phyloP scores from a whole-genome alignment of 2,888 invertebrate genomes.

The Hemicrepidius hirtus region DNA sequence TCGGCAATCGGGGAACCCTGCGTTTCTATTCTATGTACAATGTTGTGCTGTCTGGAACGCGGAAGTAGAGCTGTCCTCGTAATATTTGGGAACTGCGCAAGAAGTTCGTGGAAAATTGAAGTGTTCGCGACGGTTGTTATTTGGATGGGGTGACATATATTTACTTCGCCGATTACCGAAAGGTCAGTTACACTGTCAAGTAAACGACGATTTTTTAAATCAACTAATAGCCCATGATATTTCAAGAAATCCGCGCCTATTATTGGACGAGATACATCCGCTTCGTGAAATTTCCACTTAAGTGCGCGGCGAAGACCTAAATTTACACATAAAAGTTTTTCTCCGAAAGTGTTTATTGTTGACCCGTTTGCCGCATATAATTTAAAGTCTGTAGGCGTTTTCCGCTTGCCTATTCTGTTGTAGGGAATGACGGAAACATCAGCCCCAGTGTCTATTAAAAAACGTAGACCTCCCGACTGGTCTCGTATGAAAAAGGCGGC shows the following conservation, averaged over 20 bases:
- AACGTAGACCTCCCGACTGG: background rate
- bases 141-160: no score
- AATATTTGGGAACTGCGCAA: background rate
- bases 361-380: constrained; percentile 5
- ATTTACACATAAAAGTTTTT: background rate
- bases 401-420: no score
- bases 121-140: no score
- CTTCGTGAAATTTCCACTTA: background rate
- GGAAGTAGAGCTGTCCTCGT: background rate
- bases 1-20: background rate
- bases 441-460: constrained; percentile 1
- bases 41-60: background rate
- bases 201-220: background rate
- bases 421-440: background rate
- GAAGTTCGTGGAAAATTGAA: background rate
- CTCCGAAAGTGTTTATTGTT: background rate
- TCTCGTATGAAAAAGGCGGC: constrained; percentile 6
- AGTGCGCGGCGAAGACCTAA: background rate
- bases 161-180: background rate
- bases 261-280: background rate
- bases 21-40: constrained; percentile 3
- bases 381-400: background rate
- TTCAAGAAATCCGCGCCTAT: constrained; percentile 21
- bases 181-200: background rate
- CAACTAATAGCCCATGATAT: background rate